Percentiles rank a stretch among this genome's conserved stretches.
Evolutionary conservation across 2,888 invertebrate species (phyloP).

Genomic region (Drosophila cyrtoloma): DNA sequence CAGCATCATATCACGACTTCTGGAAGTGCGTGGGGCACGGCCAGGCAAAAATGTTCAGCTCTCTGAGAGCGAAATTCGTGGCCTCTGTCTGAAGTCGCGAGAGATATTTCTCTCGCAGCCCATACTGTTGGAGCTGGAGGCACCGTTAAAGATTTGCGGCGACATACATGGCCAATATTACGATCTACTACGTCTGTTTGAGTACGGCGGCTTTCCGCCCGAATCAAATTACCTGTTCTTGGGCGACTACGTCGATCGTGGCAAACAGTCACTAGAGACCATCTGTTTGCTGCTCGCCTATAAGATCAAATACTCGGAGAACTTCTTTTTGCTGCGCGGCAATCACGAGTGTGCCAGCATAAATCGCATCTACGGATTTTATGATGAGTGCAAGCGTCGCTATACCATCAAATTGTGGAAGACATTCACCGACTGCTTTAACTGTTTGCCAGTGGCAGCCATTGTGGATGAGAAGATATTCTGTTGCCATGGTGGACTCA

Average conservation of each 20-base stretch:
- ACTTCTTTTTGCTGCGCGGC: conserved; percentile 98
- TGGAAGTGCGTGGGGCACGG: conserved; percentile 95
- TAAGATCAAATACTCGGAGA: conserved; percentile 99
- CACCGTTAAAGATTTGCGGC: conserved; percentile 99
- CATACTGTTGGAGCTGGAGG: conserved; percentile 98
- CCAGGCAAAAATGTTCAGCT: conserved; percentile 99
- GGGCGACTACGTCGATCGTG: conserved; percentile 99
- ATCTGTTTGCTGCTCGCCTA: conserved; percentile 98
- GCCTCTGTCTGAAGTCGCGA: conserved; percentile 98
- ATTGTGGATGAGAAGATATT: conserved; percentile 93
- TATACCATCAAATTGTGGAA: conserved; percentile 99
- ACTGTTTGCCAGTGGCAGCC: conserved; percentile 99
- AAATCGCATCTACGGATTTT: conserved; percentile 99
- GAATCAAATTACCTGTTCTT: conserved; percentile 99
- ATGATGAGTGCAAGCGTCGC: conserved; percentile 97
- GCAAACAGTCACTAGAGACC: conserved; percentile 98
- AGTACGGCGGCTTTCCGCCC: conserved; percentile 99
- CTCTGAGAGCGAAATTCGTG: conserved; percentile 98
- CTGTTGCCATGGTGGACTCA: conserved; percentile 93
- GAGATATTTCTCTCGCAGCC: conserved; percentile 99
- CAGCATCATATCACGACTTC: conserved; percentile 84
- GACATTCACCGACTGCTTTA: conserved; percentile 99
- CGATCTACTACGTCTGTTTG: conserved; percentile 98
- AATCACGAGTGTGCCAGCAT: conserved; percentile 99
- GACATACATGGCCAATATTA: conserved; percentile 99